Percentiles rank a stretch among this genome's conserved stretches.
These are phyloP conservation scores for Eudemis profundana DNA, from an alignment of 2,888 invertebrate genomes.

Conservation along the genomic window DNA sequence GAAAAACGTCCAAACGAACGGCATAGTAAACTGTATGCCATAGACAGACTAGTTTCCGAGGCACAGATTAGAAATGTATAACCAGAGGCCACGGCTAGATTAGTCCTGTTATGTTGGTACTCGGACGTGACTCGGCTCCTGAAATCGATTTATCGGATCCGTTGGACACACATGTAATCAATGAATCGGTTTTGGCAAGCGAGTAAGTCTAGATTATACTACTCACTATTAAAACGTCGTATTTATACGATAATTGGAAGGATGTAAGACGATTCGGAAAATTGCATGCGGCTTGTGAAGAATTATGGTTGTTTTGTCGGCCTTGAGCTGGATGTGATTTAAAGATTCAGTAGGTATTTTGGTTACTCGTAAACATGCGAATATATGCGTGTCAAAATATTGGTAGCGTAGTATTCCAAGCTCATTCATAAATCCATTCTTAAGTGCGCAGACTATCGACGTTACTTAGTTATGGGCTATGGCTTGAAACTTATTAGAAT, in stretches of 20 bases:
- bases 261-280: background rate
- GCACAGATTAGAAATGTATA: constrained; percentile 37
- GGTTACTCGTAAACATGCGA: background rate
- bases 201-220: constrained; percentile 6
- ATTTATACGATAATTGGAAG: background rate
- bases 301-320: constrained; percentile 9
- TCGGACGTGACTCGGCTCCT: constrained; percentile 34
- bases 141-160: constrained; percentile 37
- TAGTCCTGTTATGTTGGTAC: constrained; percentile 18
- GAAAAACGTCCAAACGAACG: constrained; percentile 6
- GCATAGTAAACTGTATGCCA: no score
- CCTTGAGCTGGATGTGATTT: constrained; percentile 18
- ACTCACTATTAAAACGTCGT: background rate
- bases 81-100: background rate
- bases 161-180: constrained; percentile 40
- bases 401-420: no score
- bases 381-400: no score
- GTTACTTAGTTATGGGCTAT: no score
- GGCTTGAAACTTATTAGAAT: no score
- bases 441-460: no score
- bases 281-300: background rate
- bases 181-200: constrained; percentile 42
- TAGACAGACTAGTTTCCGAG: background rate
- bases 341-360: background rate
- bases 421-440: no score